These are phyloP conservation scores for Dolichoris vasculosae DNA, from an alignment of 1,140 invertebrate genomes.

Conservation along the genomic window DNA sequence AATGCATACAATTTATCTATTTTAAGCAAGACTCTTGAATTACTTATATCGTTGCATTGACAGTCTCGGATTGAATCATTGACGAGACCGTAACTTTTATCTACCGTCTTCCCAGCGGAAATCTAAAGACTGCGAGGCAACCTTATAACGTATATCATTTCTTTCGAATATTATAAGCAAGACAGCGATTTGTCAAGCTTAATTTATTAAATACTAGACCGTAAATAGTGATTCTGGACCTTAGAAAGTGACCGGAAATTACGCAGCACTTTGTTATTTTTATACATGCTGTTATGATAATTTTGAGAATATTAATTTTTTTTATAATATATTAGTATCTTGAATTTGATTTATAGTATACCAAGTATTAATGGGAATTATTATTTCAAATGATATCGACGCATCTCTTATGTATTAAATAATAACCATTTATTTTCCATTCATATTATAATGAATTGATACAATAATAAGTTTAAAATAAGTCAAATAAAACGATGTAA, in stretches of 20 bases:
- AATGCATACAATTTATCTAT: neutral
- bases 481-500: too few relatives aligned
- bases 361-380: too few relatives aligned
- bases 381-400: too few relatives aligned
- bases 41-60: neutral
- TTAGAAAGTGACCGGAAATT: neutral
- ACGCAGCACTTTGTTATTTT: neutral
- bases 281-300: neutral
- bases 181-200: neutral
- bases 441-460: too few relatives aligned
- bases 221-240: neutral
- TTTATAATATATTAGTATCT: too few relatives aligned
- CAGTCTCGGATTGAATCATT: neutral
- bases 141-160: neutral
- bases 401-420: too few relatives aligned
- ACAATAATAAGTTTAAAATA: too few relatives aligned
- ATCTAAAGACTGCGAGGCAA: neutral
- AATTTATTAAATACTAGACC: neutral
- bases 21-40: neutral
- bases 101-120: neutral
- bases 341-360: too few relatives aligned
- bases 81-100: neutral
- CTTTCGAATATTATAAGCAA: neutral
- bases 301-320: neutral
- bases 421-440: too few relatives aligned